A percentile compares a stretch with the other conserved stretches of the same genome.
Conservation (phyloP, 37 sponge, comb jelly and placozoan species). For the Halichondria panicea region DNA sequence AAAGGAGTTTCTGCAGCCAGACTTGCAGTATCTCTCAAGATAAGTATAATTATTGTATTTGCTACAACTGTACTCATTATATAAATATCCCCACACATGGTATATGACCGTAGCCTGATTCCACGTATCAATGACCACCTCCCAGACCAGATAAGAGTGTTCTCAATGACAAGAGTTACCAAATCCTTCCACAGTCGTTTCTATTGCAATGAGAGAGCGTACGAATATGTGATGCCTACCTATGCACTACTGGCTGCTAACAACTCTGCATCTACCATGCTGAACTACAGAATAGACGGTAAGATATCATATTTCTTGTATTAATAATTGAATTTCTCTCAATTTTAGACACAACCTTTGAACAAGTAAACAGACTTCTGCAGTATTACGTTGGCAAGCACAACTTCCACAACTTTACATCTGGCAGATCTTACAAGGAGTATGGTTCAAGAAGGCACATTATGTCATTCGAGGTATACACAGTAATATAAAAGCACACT, state of each 20-base stretch:
- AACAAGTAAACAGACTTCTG: slow-evolving; percentile 42
- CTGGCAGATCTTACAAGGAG: slow-evolving; percentile 61
- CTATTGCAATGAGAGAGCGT: slow-evolving; percentile 66
- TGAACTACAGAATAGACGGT: too few species aligned
- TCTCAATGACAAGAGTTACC: slow-evolving; percentile 54
- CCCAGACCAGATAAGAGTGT: slow-evolving; percentile 68
- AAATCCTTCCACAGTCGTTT: slow-evolving; percentile 64
- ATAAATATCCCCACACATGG: slow-evolving; percentile 57
- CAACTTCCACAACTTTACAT: slow-evolving; percentile 98
- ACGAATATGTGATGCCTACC: slow-evolving; percentile 91
- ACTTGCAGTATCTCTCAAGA: slow-evolving; percentile 93
- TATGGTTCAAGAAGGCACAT: slow-evolving; percentile 82
- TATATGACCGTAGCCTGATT: slow-evolving; percentile 2
- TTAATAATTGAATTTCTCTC: too few species aligned
- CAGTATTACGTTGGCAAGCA: slow-evolving; percentile 76
- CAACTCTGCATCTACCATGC: slow-evolving; percentile 33
- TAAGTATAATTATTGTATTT: too few species aligned
- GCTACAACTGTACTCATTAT: neutral
- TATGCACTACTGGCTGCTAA: slow-evolving; percentile 70
- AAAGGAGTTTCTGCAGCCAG: slow-evolving; percentile 97
- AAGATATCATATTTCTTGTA: too few species aligned
- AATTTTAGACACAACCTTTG: neutral
- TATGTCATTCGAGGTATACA: slow-evolving; percentile 69
- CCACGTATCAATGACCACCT: slow-evolving; percentile 57
- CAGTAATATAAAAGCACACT: too few species aligned